Conservation (phyloP, 2,113 vertebrate genomes). For the Isichthys henryi region DNA sequence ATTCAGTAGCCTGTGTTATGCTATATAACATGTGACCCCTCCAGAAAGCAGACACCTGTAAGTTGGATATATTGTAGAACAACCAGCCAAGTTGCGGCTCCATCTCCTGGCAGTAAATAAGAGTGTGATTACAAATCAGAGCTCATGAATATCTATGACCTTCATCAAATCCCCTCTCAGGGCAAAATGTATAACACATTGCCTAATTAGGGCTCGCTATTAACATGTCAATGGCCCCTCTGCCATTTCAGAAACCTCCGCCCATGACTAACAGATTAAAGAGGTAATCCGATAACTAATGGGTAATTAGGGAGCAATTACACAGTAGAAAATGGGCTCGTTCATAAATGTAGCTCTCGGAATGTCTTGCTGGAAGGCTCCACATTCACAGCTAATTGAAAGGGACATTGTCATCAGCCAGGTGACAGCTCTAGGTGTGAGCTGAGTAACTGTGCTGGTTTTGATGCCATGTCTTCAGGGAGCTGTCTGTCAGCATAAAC, state of each 20-base stretch:
- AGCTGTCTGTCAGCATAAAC: neutral
- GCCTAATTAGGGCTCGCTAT: slow-evolving; percentile 52
- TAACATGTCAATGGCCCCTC: slow-evolving; percentile 57
- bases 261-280: slow-evolving; percentile 66
- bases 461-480: neutral
- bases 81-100: neutral
- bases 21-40: neutral
- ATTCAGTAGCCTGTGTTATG: neutral
- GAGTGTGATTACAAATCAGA: slow-evolving; percentile 9
- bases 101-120: neutral
- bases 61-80: neutral
- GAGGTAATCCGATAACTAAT: slow-evolving; percentile 68
- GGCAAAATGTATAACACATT: slow-evolving; percentile 23
- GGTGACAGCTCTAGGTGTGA: slow-evolving; percentile 35
- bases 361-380: slow-evolving; percentile 53
- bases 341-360: slow-evolving; percentile 53
- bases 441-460: neutral
- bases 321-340: slow-evolving; percentile 53
- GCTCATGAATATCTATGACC: slow-evolving; percentile 17
- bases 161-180: slow-evolving; percentile 18
- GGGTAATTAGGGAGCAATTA: slow-evolving; percentile 68
- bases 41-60: neutral
- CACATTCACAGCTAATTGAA: slow-evolving; percentile 63
- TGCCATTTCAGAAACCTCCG: slow-evolving; percentile 50
- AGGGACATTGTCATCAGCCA: slow-evolving; percentile 59